These are phyloP conservation scores for Actinernus sp. DNA, from an alignment of 92 coral and sea anemone genomes.

Conservation along the genomic window DNA sequence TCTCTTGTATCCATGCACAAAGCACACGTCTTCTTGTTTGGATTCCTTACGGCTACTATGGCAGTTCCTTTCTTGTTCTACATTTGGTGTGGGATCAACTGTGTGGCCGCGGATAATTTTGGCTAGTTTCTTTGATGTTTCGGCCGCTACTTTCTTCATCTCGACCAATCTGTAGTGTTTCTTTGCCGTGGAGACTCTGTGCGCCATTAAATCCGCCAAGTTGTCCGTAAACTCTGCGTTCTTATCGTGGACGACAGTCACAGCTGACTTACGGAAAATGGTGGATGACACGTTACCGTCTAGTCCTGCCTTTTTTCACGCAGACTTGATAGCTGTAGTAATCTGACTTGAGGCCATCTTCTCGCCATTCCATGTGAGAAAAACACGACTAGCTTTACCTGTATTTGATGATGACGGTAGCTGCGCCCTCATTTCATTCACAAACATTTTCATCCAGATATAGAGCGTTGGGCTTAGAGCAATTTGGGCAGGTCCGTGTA, in stretches of 20 bases:
- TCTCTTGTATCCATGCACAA: too few species aligned
- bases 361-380: conserved; percentile 60
- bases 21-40: too few species aligned
- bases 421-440: conserved; percentile 27
- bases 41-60: too few species aligned
- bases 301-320: conserved; percentile 48
- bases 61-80: too few species aligned
- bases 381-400: conserved; percentile 6
- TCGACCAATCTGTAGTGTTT: too few species aligned
- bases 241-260: neutral
- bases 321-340: conserved; percentile 38
- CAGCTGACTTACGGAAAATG: conserved; percentile 42
- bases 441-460: conserved; percentile 49
- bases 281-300: conserved; percentile 29
- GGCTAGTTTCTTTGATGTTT: too few species aligned
- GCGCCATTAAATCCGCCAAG: neutral
- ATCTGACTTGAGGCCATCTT: conserved; percentile 41
- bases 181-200: too few species aligned
- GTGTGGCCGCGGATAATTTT: too few species aligned
- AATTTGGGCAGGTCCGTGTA: conserved; percentile 60
- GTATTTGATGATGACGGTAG: neutral
- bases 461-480: conserved; percentile 38
- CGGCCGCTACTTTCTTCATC: too few species aligned
- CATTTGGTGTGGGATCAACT: too few species aligned
- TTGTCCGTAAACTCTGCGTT: neutral